Percentiles rank a stretch among this genome's conserved stretches.
Evolutionary conservation across 1,140 invertebrate species (phyloP).

Genomic region (Drosophila quadrilineata): DNA sequence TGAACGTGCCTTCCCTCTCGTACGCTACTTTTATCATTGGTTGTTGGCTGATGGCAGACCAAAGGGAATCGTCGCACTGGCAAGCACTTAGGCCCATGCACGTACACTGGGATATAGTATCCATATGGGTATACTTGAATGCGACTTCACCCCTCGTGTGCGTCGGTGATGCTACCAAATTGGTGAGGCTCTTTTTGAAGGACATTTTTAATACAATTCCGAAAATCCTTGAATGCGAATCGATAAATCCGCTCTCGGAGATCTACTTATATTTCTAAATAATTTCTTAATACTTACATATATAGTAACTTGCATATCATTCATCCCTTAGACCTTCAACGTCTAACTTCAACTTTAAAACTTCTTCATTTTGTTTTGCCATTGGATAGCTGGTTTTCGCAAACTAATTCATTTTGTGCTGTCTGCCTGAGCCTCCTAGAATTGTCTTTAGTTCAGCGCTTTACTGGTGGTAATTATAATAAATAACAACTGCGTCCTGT

Average conservation of each 20-base stretch:
- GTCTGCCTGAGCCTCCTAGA: conserved; percentile 30
- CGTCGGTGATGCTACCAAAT: conserved; percentile 59
- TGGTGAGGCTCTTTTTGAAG: conserved; percentile 43
- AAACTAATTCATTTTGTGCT: conserved; percentile 69
- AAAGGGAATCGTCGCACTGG: too few species aligned
- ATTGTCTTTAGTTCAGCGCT: conserved; percentile 44
- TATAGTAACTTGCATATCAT: too few species aligned
- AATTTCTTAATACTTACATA: too few species aligned
- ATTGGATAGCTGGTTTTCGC: conserved; percentile 20
- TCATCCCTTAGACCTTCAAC: too few species aligned
- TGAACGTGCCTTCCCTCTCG: conserved; percentile 55
- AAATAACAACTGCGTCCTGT: conserved; percentile 79
- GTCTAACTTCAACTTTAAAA: neutral
- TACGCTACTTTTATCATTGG: neutral
- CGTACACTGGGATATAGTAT: conserved; percentile 1
- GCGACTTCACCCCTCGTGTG: neutral
- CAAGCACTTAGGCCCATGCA: conserved; percentile 50
- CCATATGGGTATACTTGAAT: neutral
- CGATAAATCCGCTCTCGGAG: too few species aligned
- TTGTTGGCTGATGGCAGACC: conserved; percentile 9
- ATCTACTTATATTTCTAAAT: too few species aligned
- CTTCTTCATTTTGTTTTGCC: neutral
- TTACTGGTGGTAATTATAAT: conserved; percentile 78
- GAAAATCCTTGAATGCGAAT: too few species aligned
- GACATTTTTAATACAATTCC: too few species aligned